A percentile compares a stretch with the other conserved stretches of the same genome.
These are phyloP conservation scores for Opisthograptis luteolata DNA, from an alignment of 2,888 invertebrate genomes.

Conservation along the genomic window DNA sequence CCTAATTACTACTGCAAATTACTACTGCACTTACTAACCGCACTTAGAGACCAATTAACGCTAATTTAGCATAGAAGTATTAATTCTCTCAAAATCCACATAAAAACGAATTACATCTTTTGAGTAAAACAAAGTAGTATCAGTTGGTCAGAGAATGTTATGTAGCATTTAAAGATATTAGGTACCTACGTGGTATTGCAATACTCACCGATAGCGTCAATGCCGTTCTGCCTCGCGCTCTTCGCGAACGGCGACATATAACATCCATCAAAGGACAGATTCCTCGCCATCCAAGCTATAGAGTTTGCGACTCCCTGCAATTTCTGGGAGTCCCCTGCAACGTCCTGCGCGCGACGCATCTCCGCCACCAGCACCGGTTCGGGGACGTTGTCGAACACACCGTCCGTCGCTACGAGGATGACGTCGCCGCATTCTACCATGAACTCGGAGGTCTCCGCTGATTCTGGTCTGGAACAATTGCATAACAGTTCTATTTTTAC, in stretches of 20 bases:
- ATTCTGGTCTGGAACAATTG: constrained; percentile 89
- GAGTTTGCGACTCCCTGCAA: constrained; percentile 97
- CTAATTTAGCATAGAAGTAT: too few relatives aligned
- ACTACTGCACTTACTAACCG: too few relatives aligned
- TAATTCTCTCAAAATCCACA: too few relatives aligned
- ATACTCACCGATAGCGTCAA: constrained; percentile 92
- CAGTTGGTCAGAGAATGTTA: too few relatives aligned
- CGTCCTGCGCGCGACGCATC: constrained; percentile 86
- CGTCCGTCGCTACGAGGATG: constrained; percentile 98
- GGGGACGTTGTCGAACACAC: constrained; percentile 99
- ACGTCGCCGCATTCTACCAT: constrained; percentile 96
- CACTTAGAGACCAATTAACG: too few relatives aligned
- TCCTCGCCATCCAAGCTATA: constrained; percentile 97
- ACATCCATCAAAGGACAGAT: constrained; percentile 96
- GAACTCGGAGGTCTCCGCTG: constrained; percentile 95
- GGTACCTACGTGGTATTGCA: background rate
- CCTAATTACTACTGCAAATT: too few relatives aligned
- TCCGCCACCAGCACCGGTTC: constrained; percentile 95
- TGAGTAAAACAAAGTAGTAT: too few relatives aligned
- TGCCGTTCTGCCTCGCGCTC: constrained; percentile 96
- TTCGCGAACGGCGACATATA: constrained; percentile 98
- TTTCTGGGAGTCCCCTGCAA: constrained; percentile 85
- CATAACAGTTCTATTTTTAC: too few relatives aligned
- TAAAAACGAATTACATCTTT: too few relatives aligned
- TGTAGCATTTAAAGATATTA: too few relatives aligned